Evolutionary conservation across 2,113 vertebrate species (phyloP).

Genomic region (Hypomesus transpacificus): DNA sequence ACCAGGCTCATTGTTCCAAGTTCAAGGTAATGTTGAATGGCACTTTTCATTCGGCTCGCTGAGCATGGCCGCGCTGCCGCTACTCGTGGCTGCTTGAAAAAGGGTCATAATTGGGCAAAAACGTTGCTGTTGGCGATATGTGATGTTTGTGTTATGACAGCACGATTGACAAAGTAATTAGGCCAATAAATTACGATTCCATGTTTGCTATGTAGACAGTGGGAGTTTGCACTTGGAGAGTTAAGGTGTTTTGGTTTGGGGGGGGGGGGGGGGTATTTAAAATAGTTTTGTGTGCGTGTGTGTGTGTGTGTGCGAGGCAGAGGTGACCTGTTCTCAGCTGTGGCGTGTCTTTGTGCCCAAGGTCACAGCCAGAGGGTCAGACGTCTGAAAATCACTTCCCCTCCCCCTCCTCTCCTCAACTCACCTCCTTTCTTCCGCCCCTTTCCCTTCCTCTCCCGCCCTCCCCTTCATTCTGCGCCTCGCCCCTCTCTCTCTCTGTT

Average conservation of each 20-base stretch:
- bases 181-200: conserved; percentile 45
- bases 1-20: conserved; percentile 70
- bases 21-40: conserved; percentile 69
- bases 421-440: conserved; percentile 7
- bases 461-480: conserved; percentile 15
- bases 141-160: conserved; percentile 40
- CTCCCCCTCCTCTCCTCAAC: conserved; percentile 23
- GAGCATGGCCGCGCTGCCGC: conserved; percentile 22
- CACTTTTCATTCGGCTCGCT: conserved; percentile 55
- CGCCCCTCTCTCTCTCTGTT: conserved; percentile 50
- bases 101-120: conserved; percentile 42
- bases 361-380: conserved; percentile 63
- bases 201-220: conserved; percentile 20
- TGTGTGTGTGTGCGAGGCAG: background rate
- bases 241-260: background rate
- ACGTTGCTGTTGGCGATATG: conserved; percentile 37
- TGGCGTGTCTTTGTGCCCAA: conserved; percentile 34
- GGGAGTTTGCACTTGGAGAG: background rate
- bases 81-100: conserved; percentile 46
- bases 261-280: background rate
- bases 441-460: background rate
- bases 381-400: conserved; percentile 56
- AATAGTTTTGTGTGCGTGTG: background rate
- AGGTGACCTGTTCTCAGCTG: conserved; percentile 44
- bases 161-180: conserved; percentile 55